Evolutionary conservation across 2,888 invertebrate genomes (phyloP).

Genomic region (Drosophila hawaiiensis): DNA sequence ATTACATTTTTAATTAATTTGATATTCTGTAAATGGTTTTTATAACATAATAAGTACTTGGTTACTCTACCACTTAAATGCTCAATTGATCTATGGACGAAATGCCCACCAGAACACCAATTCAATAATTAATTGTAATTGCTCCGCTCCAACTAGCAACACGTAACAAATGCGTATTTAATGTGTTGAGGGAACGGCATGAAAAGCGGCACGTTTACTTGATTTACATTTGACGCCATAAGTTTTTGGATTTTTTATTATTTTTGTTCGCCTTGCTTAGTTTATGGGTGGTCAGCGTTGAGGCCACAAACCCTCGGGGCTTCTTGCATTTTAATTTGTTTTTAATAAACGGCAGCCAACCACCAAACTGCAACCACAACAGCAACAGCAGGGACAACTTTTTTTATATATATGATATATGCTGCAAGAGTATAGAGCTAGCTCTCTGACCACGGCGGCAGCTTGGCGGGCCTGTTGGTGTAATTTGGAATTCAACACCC

Average conservation of each 20-base stretch:
- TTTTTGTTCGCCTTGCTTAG: constrained; percentile 39
- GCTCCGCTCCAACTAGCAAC: constrained; percentile 60
- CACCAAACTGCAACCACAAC: constrained; percentile 9
- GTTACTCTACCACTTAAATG: constrained; percentile 7
- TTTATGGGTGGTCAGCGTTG: constrained; percentile 78
- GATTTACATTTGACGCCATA: constrained; percentile 75
- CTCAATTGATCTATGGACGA: constrained; percentile 63
- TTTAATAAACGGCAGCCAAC: constrained; percentile 68
- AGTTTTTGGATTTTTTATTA: constrained; percentile 33
- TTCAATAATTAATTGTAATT: constrained; percentile 43
- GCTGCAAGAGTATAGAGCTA: constrained; percentile 70
- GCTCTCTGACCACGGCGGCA: constrained; percentile 42
- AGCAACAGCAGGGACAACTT: constrained; percentile 41
- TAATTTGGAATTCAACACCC: constrained; percentile 78
- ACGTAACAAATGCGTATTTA: constrained; percentile 81
- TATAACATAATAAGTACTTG: background rate
- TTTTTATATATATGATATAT: constrained; percentile 60
- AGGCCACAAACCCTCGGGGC: constrained; percentile 71
- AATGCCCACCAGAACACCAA: constrained; percentile 53
- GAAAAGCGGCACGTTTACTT: constrained; percentile 38
- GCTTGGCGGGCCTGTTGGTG: constrained; percentile 59
- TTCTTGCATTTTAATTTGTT: constrained; percentile 74
- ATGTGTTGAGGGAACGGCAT: constrained; percentile 67
- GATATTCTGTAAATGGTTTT: background rate
- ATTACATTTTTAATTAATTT: background rate